These are phyloP conservation scores for Drosophila lowei DNA, from an alignment of 1,140 invertebrate species.

Conservation along the genomic window DNA sequence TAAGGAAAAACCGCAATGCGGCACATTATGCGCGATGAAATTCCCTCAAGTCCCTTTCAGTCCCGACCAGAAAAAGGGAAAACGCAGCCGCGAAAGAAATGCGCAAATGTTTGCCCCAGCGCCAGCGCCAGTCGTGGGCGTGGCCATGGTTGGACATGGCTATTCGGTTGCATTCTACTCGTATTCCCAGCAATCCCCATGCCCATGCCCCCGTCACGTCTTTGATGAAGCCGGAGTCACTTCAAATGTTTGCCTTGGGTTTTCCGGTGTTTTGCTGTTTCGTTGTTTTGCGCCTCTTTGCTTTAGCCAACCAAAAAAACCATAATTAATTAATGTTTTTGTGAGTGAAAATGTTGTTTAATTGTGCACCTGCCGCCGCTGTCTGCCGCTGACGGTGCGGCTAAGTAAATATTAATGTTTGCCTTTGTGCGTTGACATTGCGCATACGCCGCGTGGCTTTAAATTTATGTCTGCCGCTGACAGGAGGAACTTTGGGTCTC, in stretches of 20 bases:
- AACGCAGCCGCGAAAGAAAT: constrained; percentile 71
- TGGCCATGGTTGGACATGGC: constrained; percentile 33
- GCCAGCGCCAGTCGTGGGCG: constrained; percentile 19
- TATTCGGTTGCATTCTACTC: constrained; percentile 34
- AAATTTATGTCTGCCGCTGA: constrained; percentile 27
- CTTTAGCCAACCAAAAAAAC: constrained; percentile 7
- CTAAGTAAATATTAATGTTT: constrained; percentile 55
- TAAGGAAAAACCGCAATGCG: constrained; percentile 78
- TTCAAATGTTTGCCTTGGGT: constrained; percentile 36
- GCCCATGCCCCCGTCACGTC: constrained; percentile 17
- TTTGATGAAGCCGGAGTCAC: constrained; percentile 44
- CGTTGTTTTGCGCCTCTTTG: no score
- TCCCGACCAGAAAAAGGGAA: constrained; percentile 50
- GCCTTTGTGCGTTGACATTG: constrained; percentile 38
- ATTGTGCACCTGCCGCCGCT: constrained; percentile 43
- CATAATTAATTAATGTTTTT: constrained; percentile 73
- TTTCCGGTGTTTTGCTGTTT: constrained; percentile 13
- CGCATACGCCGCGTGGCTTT: constrained; percentile 41
- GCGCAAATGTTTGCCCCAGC: constrained; percentile 63
- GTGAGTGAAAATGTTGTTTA: constrained; percentile 58
- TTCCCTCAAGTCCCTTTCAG: constrained; percentile 75
- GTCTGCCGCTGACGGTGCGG: constrained; percentile 18
- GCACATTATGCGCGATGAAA: constrained; percentile 78
- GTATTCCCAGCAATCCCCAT: no score
- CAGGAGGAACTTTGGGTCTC: constrained; percentile 11